These are phyloP conservation scores for Onychostoma macrolepis DNA, from an alignment of 2,113 vertebrate genomes.

Conservation along the genomic window DNA sequence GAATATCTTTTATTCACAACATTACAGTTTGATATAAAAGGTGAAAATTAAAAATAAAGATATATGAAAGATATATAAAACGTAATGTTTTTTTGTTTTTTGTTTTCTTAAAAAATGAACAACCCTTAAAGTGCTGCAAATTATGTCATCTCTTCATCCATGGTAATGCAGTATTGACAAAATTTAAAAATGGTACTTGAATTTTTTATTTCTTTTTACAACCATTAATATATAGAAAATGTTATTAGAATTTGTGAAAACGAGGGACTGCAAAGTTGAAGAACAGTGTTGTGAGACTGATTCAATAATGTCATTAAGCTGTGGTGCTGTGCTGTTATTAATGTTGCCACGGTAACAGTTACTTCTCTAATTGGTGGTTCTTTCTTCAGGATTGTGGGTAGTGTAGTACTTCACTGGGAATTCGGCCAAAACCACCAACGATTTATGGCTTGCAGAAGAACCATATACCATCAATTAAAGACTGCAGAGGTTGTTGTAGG, in stretches of 20 bases:
- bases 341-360: not conserved
- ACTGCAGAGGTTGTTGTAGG: not conserved
- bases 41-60: not conserved
- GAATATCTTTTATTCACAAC: constrained; percentile 8
- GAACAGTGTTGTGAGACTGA: not conserved
- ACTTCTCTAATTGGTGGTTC: not conserved
- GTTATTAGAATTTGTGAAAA: not conserved
- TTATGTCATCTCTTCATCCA: not conserved
- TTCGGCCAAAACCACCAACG: not conserved
- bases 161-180: not conserved
- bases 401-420: not conserved
- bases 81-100: no score
- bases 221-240: not conserved
- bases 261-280: not conserved
- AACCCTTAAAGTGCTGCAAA: not conserved
- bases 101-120: no score
- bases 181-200: not conserved
- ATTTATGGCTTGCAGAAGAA: not conserved
- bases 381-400: not conserved
- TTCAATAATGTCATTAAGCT: not conserved
- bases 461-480: not conserved
- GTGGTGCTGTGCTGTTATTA: not conserved
- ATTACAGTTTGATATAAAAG: not conserved
- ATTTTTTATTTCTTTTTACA: not conserved
- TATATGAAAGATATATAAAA: no score